Evolutionary conservation across 2,113 vertebrate species (phyloP), one percentile per base, ranked within the genome.

Genomic region (Aplodontia rufa): DNA sequence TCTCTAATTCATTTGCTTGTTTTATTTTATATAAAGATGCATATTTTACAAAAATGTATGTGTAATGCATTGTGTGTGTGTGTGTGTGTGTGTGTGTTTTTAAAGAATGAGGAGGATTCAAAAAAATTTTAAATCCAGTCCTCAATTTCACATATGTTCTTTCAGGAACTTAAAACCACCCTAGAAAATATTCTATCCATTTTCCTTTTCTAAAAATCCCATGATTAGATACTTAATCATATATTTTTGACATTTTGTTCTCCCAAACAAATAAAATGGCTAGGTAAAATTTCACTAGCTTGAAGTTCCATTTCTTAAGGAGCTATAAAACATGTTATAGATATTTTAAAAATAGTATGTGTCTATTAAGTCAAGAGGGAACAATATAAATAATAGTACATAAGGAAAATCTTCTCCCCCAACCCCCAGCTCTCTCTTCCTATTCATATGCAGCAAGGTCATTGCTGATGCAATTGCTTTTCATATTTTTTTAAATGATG

Each of bases 321-420:
- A 87, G 55, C 42, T 87, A 97, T 89, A 66, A 10, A 97, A 66
- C 75, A 17, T 89, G 64, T 81, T 91, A 30, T 55, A 55, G 47
- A 17, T 96, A 40, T 72, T 35, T 40, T 13, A 90, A 96, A 97
- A 94, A 95, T 85, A 75, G 42, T 72, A 13, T 90, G 97, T 93
- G 84, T 97, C 87, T 28, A 32, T 94, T 53, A 30, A 72, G 91
- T 92, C 26, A n/a, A 49, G 84, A 69, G 74, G 76, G 53, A 89
- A 58, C 14, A 71, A 9, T 76, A 49, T 93, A 89, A 75, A 55
- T 55, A 80, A 45, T 20, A 7, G 30, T 78, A 35, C 42, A 78
- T 51, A 75, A 26, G 96, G 37, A 40, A 95, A 79, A 22, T 45
- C 49, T 40, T 51, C 51, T 28, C 37, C 40, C 49, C 72, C 40